Evolutionary conservation across 2,113 vertebrate genomes (phyloP), one percentile per base, ranked within the genome.

Genomic region (Lepus timidus): DNA sequence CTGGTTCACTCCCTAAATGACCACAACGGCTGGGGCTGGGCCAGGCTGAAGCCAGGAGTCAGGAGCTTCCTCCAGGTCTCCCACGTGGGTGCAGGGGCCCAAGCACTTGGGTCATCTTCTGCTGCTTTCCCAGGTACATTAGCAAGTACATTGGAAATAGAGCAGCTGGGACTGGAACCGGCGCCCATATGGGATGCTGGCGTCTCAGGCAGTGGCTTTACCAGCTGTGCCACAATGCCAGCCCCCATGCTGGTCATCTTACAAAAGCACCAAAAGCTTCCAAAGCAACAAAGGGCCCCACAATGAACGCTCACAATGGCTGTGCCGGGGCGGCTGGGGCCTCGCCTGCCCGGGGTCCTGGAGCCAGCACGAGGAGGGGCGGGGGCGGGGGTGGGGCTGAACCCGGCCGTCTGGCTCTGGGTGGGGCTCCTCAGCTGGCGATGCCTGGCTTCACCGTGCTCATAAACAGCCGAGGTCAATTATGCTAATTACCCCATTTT

Each of bases 271-370:
- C 51, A 61, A 23, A 58, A 51, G 10, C 51, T 39, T 31, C 29
- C 4, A 13, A 49, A 23, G 33, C 82, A 81, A 1, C 52, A 7
- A 82, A n/a, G 9, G 64, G 31, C 4, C 4, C 6, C 55, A 6
- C 1, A 4, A 6, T 20, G 6, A 31, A 17, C 20, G 14, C 55
- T 16, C 7, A 0, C 22, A 8, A 17, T 1, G 6, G 58, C 20
- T 12, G 31, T 19, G 67, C 11, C 6, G 1, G n/a, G 51, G 9
- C 6, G 2, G 19, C 3, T 65, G 81, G 64, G n/a, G 61, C 31
- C 4, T 16, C 0, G 0, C 23, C 27, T 0, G 0, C 23, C 27
- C 0, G 6, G 64, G 4, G 25, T 9, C 33, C 27, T 1, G 1
- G 62, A 39, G 52, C 23, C 2, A 0, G 61, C 1, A 9, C 0